Evolutionary conservation across 2,888 invertebrate genomes (phyloP), one percentile per base, ranked within the genome.

Genomic region (Tetanocera ferruginea): DNA sequence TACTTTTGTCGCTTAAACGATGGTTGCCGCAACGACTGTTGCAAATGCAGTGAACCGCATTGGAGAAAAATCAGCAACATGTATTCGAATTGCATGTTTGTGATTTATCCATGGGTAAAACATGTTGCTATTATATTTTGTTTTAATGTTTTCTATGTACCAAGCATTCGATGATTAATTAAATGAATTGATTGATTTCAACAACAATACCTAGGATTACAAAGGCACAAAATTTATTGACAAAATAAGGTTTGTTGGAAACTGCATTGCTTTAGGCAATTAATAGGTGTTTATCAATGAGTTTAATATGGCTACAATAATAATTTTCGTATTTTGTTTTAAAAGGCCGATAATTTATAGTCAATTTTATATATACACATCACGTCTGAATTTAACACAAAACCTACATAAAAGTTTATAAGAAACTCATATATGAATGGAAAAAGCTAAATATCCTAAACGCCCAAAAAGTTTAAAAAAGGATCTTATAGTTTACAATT

Each of bases 21-120:
- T 69, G 31, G 14, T 70, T 28, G 51, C 31, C 70, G 64, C 64
- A 66, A 37, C 37, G 64, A 66, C 64, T 66, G 51, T 52, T 70
- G 52, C 70, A 70, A 17, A 70, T 19, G 70, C 51, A 9, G 51
- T 4, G 28, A 51, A 52, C 51, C 28, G 52, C 70, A 51, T 52
- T 17, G 28, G 70, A n/a, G 17, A 8, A 28, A 43, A 19, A 11
- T 49, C 17, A 31, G 64, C 64, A 66, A 31, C 64, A 66, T 66
- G 31, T 66, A 17, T 66, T 28, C 17, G 64, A 19, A 66, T 66
- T 28, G 64, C 64, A 34, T 66, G 31, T 34, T 66, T 66, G 31
- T 66, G 64, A 66, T 66, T 28, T 66, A 66, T 66, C 17, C 64
- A 19, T 28, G 9, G 37, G n/a, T 66, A 9, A 31, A 66, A n/a